Conservation (phyloP, 2,113 vertebrate genomes). For the Caracal caracal region DNA sequence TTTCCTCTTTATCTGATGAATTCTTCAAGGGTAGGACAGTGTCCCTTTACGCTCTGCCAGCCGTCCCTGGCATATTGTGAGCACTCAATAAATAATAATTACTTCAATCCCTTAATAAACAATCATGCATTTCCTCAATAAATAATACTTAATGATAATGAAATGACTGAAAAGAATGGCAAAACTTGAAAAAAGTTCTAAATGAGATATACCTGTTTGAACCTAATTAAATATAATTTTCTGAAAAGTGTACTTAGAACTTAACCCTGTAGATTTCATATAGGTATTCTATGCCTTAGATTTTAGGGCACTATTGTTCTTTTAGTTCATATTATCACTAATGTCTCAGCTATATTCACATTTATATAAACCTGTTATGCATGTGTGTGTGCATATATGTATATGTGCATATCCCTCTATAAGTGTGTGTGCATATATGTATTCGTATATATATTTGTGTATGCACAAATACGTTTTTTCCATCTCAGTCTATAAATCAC, state of each 20-base stretch:
- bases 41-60: conserved; percentile 14
- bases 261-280: background rate
- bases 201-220: background rate
- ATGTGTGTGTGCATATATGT: background rate
- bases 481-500: background rate
- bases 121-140: conserved; percentile 37
- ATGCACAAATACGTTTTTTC: background rate
- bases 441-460: background rate
- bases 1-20: conserved; percentile 34
- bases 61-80: background rate
- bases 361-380: background rate
- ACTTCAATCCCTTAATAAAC: conserved; percentile 45
- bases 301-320: background rate
- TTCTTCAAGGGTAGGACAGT: conserved; percentile 19
- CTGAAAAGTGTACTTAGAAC: background rate
- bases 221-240: background rate
- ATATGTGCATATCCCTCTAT: background rate
- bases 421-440: background rate
- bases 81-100: conserved; percentile 63
- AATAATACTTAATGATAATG: conserved; percentile 50
- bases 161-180: background rate
- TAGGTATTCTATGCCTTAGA: background rate
- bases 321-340: background rate
- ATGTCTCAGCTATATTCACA: background rate
- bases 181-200: conserved; percentile 23